Conservation (phyloP, 2,797 vertebrate genomes). For the Nyctibius grandis region DNA sequence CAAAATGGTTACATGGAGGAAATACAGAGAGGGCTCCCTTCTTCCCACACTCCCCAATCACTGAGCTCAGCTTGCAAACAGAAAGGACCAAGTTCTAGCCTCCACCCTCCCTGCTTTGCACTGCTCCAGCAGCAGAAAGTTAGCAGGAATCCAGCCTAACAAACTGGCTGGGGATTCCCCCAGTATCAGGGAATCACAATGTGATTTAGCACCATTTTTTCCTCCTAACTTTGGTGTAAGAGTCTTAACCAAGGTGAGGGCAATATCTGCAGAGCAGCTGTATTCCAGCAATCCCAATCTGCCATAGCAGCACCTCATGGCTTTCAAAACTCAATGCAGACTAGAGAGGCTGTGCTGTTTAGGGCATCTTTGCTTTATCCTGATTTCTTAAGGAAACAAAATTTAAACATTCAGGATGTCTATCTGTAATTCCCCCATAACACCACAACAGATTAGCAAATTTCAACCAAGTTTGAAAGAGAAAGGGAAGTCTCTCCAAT, state of each 20-base stretch:
- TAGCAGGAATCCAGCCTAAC: neutral
- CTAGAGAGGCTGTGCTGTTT: neutral
- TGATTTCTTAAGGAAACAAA: neutral
- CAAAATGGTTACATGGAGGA: constrained; percentile 34
- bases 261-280: neutral
- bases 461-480: neutral
- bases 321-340: neutral
- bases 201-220: neutral
- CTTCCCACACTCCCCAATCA: neutral
- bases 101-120: neutral
- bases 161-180: neutral
- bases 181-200: neutral
- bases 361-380: neutral
- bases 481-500: neutral
- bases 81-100: neutral
- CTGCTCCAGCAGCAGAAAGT: neutral
- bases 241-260: neutral
- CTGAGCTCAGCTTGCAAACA: neutral
- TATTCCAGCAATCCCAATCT: neutral
- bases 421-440: neutral
- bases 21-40: neutral
- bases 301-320: neutral
- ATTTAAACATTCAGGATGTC: neutral
- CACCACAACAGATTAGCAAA: neutral
- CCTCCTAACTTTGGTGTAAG: neutral